Evolutionary conservation across 2,888 invertebrate species (phyloP), one percentile per base, ranked within the genome.

Genomic region (Pandemis heparana): DNA sequence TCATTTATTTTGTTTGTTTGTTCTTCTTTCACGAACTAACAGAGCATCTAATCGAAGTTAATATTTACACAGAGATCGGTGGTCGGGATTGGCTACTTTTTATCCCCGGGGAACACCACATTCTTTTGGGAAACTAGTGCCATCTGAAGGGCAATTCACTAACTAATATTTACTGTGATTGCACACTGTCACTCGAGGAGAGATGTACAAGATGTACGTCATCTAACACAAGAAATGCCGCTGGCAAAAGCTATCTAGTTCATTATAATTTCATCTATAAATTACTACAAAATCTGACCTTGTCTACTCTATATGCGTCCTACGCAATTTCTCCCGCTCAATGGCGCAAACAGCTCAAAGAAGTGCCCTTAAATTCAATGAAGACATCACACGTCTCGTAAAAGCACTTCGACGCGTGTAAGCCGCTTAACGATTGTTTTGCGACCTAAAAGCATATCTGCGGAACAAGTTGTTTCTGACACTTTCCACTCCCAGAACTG

Each of bases 351-450:
- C 43, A 63, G n/a, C 62, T 51, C n/a, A 59, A 61, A 64, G 63
- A 41, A 59, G n/a, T 18, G n/a, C 68, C 73, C 53, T 73, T 48
- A 73, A 74, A 70, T 70, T 65, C 60, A 70, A 74, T 74, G 69
- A 70, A 61, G 69, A 16, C 69, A 62, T 67, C 67, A 74, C 69
- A 65, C 48, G 64, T 61, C 67, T 69, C 74, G 48, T 74, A 74
- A 74, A 70, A 74, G 69, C 74, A 70, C 74, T 69, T 51, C 60
- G 23, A 68, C 56, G 14, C 63, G 43, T 61, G 69, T 67, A 67
- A 72, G 72, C 69, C 69, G 23, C 69, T 74, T 74, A 69, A 69
- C 59, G 73, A 73, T 64, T 73, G 68, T 69, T 68, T 61, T 62
- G 59, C 41, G 59, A 51, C 72, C 72, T 73, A 60, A 69, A 68